These are phyloP conservation scores for Ivindomyrus marchei DNA, from an alignment of 2,113 vertebrate genomes.

Conservation along the genomic window DNA sequence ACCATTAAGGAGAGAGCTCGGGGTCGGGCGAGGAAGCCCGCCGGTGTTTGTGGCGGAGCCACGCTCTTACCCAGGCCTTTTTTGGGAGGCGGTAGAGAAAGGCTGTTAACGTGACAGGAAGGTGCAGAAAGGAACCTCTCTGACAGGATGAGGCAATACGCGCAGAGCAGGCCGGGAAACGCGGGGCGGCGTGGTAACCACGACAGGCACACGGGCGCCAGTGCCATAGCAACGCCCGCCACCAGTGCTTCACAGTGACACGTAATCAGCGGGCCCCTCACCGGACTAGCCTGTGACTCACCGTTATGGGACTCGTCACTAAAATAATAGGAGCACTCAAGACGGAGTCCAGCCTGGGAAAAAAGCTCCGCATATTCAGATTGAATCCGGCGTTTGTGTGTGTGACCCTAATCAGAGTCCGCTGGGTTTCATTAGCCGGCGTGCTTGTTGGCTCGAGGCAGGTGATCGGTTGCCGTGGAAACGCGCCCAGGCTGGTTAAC, in stretches of 20 bases:
- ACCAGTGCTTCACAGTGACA: not conserved
- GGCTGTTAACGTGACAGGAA: not conserved
- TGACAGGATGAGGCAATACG: not conserved
- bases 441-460: not conserved
- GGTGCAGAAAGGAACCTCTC: not conserved
- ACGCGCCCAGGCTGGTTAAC: not conserved
- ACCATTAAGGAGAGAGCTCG: not conserved
- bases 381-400: not conserved
- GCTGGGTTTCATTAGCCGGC: slow-evolving; percentile 1
- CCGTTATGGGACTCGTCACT: not conserved
- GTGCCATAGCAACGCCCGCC: not conserved
- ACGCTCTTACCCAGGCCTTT: not conserved
- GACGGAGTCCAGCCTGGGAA: not conserved
- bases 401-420: not conserved
- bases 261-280: not conserved
- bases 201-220: not conserved
- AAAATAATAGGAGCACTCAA: not conserved
- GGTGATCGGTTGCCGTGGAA: not conserved
- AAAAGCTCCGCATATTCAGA: not conserved
- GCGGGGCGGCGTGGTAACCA: not conserved
- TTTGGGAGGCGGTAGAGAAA: not conserved
- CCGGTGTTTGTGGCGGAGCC: not conserved
- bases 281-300: not conserved
- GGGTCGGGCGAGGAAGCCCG: not conserved
- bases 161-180: not conserved